phyloP scores from a whole-genome alignment of 2,113 vertebrate genomes.

The Vanacampus margaritifer region DNA sequence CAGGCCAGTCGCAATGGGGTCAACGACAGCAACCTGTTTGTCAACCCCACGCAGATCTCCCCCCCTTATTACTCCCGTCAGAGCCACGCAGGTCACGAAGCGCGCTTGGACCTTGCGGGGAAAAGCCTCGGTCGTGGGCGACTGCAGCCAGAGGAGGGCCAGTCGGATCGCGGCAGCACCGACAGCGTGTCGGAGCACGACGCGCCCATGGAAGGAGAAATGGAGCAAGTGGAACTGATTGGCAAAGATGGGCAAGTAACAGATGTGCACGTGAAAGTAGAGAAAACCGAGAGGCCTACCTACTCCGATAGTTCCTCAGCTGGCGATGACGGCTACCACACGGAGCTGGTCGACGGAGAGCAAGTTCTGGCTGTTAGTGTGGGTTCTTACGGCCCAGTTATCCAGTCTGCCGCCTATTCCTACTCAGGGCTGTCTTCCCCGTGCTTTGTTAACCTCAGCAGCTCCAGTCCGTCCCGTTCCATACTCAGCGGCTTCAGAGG shows the following conservation, averaged over 20 bases:
- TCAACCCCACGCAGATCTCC: conserved; percentile 95
- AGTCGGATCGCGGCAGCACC: conserved; percentile 92
- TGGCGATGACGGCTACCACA: conserved; percentile 95
- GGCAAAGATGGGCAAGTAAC: conserved; percentile 88
- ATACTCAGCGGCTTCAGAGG: conserved; percentile 90
- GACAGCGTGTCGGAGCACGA: conserved; percentile 93
- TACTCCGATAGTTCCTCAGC: conserved; percentile 95
- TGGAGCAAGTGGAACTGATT: conserved; percentile 85
- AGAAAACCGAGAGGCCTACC: conserved; percentile 88
- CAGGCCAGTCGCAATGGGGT: conserved; percentile 82
- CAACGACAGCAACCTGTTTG: conserved; percentile 86
- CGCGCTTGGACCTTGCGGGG: conserved; percentile 75
- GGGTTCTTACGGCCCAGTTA: conserved; percentile 88
- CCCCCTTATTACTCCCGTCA: conserved; percentile 88
- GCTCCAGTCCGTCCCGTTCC: conserved; percentile 88
- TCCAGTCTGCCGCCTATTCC: conserved; percentile 82
- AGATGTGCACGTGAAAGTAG: conserved; percentile 92
- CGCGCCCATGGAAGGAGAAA: conserved; percentile 87
- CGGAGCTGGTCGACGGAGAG: conserved; percentile 94
- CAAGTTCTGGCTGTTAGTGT: conserved; percentile 93
- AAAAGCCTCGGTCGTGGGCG: conserved; percentile 71
- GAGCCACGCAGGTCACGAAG: conserved; percentile 76
- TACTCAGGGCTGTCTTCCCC: conserved; percentile 81
- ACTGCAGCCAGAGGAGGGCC: conserved; percentile 86
- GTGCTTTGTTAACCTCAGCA: conserved; percentile 82